phyloP scores from a whole-genome alignment of 2,113 vertebrate species.

The Melospiza melodia region DNA sequence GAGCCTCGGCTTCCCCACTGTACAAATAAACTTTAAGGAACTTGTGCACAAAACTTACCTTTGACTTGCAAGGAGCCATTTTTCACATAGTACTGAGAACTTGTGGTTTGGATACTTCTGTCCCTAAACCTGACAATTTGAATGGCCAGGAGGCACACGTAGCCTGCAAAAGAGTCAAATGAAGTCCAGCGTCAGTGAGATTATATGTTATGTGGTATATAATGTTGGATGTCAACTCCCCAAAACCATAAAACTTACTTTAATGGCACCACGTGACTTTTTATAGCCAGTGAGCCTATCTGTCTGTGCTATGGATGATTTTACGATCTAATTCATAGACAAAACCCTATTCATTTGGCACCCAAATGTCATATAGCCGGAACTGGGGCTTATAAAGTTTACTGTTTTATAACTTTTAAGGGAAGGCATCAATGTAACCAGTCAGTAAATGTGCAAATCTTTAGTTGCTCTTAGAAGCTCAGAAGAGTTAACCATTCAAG shows the following conservation, averaged over 20 bases:
- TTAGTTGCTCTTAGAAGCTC: constrained; percentile 83
- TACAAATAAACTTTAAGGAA: constrained; percentile 77
- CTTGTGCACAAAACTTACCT: constrained; percentile 88
- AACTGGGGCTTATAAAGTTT: constrained; percentile 97
- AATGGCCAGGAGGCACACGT: constrained; percentile 90
- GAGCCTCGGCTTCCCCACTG: constrained; percentile 55
- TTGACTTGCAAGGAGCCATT: constrained; percentile 78
- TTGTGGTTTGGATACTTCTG: constrained; percentile 81
- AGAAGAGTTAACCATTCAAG: constrained; percentile 82
- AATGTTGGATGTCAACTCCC: constrained; percentile 99
- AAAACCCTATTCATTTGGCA: constrained; percentile 99
- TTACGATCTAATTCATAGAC: constrained; percentile 99
- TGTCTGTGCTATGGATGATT: constrained; percentile 98
- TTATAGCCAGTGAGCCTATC: constrained; percentile 99
- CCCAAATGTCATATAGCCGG: constrained; percentile 96
- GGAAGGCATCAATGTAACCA: constrained; percentile 83
- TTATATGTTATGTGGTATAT: constrained; percentile 99
- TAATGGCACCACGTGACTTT: constrained; percentile 99
- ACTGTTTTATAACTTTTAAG: constrained; percentile 91
- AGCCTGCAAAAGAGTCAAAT: constrained; percentile 96
- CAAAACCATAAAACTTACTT: constrained; percentile 99
- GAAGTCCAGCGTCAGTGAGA: constrained; percentile 95
- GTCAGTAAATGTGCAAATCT: constrained; percentile 83
- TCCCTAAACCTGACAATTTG: constrained; percentile 83
- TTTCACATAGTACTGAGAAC: constrained; percentile 82